Evolutionary conservation across 2,797 vertebrate genomes (phyloP).

Genomic region (Lindbergichthys nudifrons): DNA sequence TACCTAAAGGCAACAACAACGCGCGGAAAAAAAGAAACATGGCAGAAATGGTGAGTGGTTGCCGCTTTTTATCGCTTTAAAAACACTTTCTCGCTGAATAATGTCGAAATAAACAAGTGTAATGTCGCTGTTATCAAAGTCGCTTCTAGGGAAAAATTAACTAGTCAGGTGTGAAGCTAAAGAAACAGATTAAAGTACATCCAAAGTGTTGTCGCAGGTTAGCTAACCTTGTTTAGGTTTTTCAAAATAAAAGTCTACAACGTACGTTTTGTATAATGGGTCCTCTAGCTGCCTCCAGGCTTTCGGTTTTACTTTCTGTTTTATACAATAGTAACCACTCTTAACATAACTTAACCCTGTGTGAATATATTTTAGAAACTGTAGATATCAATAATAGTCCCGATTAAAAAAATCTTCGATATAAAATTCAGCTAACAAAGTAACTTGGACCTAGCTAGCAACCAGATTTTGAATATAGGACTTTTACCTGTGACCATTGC

Average conservation of each 20-base stretch:
- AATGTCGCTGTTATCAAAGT: rapidly evolving
- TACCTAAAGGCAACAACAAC: conserved; percentile 38
- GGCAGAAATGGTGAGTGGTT: conserved; percentile 60
- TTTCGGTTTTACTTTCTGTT: neutral
- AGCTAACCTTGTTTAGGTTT: neutral
- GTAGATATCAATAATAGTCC: neutral
- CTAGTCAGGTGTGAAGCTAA: rapidly evolving
- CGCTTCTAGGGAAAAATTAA: rapidly evolving
- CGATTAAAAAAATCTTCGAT: neutral
- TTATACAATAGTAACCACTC: neutral
- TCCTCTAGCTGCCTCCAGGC: neutral
- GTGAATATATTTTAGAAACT: neutral
- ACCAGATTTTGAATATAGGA: too few species aligned
- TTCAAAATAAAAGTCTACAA: conserved; percentile 4
- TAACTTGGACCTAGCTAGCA: too few species aligned
- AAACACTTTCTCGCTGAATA: rapidly evolving
- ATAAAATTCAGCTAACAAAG: too few species aligned
- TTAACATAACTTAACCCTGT: neutral
- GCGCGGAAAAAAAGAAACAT: conserved; percentile 19
- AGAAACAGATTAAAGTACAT: rapidly evolving
- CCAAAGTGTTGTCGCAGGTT: neutral
- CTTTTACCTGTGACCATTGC: too few species aligned
- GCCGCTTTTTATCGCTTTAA: neutral
- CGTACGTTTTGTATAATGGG: neutral
- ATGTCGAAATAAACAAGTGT: rapidly evolving